Conservation (phyloP, 1,140 invertebrate genomes). For the Pinna nobilis region DNA sequence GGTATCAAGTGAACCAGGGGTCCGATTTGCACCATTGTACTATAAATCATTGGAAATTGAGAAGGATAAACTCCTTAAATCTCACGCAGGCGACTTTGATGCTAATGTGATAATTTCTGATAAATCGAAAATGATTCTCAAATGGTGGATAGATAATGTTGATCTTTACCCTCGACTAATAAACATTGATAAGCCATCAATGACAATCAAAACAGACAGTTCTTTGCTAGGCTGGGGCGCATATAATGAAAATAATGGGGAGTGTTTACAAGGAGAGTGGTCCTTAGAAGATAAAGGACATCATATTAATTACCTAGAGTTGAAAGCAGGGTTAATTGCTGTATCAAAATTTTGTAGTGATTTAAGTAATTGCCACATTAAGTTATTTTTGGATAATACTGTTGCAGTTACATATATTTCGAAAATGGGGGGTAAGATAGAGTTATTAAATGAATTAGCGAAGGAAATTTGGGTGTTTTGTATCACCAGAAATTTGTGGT, state of each 20-base stretch:
- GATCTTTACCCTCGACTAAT: not conserved
- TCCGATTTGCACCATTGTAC: not conserved
- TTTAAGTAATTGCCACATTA: not conserved
- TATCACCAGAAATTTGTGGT: slow-evolving; percentile 2
- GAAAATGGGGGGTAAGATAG: not conserved
- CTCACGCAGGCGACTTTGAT: not conserved
- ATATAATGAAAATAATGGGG: not conserved
- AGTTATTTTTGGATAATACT: not conserved
- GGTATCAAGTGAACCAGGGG: slow-evolving; percentile 1
- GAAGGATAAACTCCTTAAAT: slow-evolving; percentile 2
- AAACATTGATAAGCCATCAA: not conserved
- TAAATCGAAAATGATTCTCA: not conserved
- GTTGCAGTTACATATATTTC: not conserved
- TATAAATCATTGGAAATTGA: slow-evolving; percentile 2
- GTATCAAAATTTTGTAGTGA: not conserved
- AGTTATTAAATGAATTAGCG: not conserved
- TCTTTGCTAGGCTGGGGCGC: not conserved
- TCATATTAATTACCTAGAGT: not conserved
- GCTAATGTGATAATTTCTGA: not conserved
- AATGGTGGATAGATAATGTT: slow-evolving; percentile 6
- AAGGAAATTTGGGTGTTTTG: not conserved
- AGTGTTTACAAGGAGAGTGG: not conserved
- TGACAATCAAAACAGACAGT: not conserved
- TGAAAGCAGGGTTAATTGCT: not conserved
- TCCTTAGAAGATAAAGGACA: not conserved